Evolutionary conservation across 2,888 invertebrate genomes (phyloP).

Genomic region (Cyaniris semiargus): DNA sequence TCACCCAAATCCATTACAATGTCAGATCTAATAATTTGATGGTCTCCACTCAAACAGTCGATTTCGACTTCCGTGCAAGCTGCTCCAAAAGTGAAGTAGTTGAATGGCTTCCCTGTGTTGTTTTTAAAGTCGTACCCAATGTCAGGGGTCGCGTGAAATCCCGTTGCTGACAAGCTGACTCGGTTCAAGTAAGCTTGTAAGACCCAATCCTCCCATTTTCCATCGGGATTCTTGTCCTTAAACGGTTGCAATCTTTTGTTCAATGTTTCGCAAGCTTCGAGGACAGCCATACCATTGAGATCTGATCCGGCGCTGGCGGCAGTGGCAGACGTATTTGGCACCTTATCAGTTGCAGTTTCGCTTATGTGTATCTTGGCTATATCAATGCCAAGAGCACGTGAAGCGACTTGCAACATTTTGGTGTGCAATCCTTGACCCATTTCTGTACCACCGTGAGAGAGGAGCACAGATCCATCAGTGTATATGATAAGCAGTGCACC

Average conservation of each 20-base stretch:
- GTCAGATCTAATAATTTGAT: constrained; percentile 92
- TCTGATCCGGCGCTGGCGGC: constrained; percentile 95
- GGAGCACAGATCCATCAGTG: constrained; percentile 91
- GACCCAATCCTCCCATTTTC: constrained; percentile 92
- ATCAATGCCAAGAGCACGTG: constrained; percentile 85
- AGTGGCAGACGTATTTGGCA: constrained; percentile 94
- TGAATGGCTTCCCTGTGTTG: constrained; percentile 87
- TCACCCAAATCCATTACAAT: constrained; percentile 98
- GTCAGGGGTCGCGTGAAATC: constrained; percentile 89
- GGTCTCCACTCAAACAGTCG: constrained; percentile 96
- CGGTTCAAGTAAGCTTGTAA: constrained; percentile 87
- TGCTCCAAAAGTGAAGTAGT: constrained; percentile 93
- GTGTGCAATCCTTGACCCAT: constrained; percentile 98
- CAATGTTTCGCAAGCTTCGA: constrained; percentile 89
- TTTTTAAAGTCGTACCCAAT: constrained; percentile 86
- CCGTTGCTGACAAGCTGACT: constrained; percentile 90
- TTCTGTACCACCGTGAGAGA: constrained; percentile 96
- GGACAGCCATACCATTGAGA: constrained; percentile 94
- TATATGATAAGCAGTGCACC: constrained; percentile 95
- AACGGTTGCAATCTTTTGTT: constrained; percentile 87
- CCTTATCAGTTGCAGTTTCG: constrained; percentile 93
- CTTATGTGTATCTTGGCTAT: constrained; percentile 87
- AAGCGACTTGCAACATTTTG: constrained; percentile 96
- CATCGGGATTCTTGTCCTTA: constrained; percentile 86
- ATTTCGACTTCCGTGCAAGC: constrained; percentile 95